Evolutionary conservation across 92 coral and sea anemone species (phyloP), one percentile per base, ranked within the genome.

Genomic region (Meandrina meandrites): DNA sequence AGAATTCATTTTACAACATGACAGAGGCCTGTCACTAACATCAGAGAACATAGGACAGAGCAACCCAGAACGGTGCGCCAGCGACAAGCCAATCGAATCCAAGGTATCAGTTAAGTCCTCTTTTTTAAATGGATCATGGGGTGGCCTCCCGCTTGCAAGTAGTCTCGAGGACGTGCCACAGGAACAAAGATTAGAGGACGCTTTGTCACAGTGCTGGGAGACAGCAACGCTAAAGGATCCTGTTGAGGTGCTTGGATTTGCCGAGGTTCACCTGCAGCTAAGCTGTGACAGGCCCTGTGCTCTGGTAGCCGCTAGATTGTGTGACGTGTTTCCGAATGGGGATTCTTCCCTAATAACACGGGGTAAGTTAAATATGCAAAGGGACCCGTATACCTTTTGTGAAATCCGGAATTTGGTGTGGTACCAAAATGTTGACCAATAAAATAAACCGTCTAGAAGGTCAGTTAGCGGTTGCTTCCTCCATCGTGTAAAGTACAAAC

Each of bases 301-400:
- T 10, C 2, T 84, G 48, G 76, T 94, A 5, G 90, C 91, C 47
- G 93, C 79, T 4, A 90, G 98, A 64, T 85, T 94, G 51, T 91
- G 95, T 76, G 98, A 94, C 75, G 93, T 94, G 45, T 92, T 90
- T 77, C 96, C 96, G 30, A 90, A 89, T 89, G 95, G 93, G 34
- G 88, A 79, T 34, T 91, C 98, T 0, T 68, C 96, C 12, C 89
- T 93, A 48, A 94, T 94, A 42, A 45, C 94, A 28, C 87, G 91
- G 90, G 98, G 98, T 94, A 73, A 4, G 78, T 35, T 2, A 40
- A 9, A 73, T 51, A 35, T 15, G 37, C 5, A n/a, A 21, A 73
- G 48, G 50, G 17, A 24, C 69, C 12, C 30, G 7, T 24, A 62
- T 62, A 62, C 31, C 69, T 62, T 66, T 28, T 8, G 35, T 66